phyloP scores from a whole-genome alignment of 1,140 invertebrate species.

The Physella acuta region DNA sequence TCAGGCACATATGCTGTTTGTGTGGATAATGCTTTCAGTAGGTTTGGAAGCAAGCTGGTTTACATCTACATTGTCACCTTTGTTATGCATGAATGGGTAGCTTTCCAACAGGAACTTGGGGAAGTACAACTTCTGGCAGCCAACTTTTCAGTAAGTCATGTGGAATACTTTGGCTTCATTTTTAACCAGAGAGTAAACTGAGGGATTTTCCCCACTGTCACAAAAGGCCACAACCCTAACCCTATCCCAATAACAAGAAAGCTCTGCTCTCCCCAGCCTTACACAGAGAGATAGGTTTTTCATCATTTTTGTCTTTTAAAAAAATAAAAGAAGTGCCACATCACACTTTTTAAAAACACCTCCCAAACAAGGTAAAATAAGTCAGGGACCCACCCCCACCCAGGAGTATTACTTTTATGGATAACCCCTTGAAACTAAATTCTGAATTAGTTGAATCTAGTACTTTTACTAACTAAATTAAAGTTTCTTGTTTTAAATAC shows the following conservation, averaged over 20 bases:
- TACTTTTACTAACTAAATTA: no score
- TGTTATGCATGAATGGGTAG: slow-evolving; percentile 89
- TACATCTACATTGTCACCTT: slow-evolving; percentile 92
- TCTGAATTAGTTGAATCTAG: no score
- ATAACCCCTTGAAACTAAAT: no score
- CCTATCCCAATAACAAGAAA: neutral
- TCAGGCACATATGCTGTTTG: slow-evolving; percentile 78
- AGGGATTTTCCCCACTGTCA: neutral
- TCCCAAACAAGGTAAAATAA: no score
- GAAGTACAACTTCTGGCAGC: slow-evolving; percentile 82
- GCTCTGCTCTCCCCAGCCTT: neutral
- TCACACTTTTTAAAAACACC: neutral
- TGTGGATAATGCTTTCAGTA: slow-evolving; percentile 91
- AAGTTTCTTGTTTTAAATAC: no score
- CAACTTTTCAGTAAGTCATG: slow-evolving; percentile 75
- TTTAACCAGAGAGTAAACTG: neutral
- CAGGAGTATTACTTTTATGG: no score
- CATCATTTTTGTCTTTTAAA: neutral
- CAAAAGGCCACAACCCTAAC: neutral
- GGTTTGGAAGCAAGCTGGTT: slow-evolving; percentile 87
- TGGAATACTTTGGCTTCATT: neutral
- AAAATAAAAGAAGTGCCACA: neutral
- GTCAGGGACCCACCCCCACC: no score
- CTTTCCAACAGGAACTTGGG: slow-evolving; percentile 85
- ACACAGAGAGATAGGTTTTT: neutral